phyloP scores from a whole-genome alignment of 2,113 vertebrate genomes.

The Nipponia nippon region DNA sequence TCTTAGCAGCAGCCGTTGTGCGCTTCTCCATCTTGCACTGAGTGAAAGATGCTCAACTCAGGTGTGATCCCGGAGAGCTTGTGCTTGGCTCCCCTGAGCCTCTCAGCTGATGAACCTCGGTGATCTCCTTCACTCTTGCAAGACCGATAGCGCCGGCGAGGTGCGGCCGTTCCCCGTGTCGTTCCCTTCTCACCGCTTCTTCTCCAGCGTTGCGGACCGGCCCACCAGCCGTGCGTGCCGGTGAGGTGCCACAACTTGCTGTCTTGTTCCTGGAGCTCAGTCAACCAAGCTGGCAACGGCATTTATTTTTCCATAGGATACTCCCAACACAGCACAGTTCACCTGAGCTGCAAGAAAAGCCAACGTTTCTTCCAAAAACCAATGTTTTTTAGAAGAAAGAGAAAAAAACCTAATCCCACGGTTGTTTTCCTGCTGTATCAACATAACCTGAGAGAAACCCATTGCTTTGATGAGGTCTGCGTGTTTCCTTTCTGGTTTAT shows the following conservation, averaged over 20 bases:
- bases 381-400: neutral
- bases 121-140: neutral
- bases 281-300: neutral
- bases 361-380: neutral
- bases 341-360: neutral
- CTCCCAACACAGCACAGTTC: neutral
- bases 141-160: neutral
- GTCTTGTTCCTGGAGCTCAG: neutral
- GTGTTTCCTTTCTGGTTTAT: neutral
- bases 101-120: neutral
- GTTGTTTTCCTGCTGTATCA: neutral
- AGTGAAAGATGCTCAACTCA: neutral
- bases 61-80: rapidly evolving
- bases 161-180: rapidly evolving
- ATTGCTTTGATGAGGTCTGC: conserved; percentile 1
- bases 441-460: neutral
- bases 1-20: neutral
- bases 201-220: neutral
- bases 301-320: neutral
- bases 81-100: rapidly evolving
- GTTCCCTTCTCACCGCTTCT: neutral
- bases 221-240: neutral
- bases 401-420: rapidly evolving
- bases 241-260: neutral
- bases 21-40: neutral